These are phyloP conservation scores for Microctenopoma steveboyesi DNA, from an alignment of 2,797 vertebrate genomes.

Conservation along the genomic window DNA sequence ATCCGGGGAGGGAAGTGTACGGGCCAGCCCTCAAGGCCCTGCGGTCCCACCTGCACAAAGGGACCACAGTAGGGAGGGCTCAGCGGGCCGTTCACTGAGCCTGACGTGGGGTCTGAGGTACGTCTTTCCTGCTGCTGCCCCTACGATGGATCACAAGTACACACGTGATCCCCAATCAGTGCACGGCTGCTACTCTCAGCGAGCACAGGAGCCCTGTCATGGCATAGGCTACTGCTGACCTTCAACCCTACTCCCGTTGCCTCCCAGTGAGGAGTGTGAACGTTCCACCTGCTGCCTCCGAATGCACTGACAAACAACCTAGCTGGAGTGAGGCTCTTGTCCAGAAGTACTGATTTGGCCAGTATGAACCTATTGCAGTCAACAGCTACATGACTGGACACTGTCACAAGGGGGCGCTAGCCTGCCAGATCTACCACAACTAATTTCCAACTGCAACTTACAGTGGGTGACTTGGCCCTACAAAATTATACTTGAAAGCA, in stretches of 20 bases:
- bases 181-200: slow-evolving; percentile 57
- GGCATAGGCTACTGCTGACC: slow-evolving; percentile 47
- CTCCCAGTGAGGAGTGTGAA: slow-evolving; percentile 50
- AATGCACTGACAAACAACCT: slow-evolving; percentile 50
- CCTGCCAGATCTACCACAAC: slow-evolving; percentile 20
- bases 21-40: slow-evolving; percentile 92
- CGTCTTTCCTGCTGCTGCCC: slow-evolving; percentile 88
- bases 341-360: slow-evolving; percentile 25
- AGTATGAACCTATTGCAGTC: slow-evolving; percentile 7
- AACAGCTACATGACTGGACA: slow-evolving; percentile 28
- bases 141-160: slow-evolving; percentile 80
- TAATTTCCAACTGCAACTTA: slow-evolving; percentile 2
- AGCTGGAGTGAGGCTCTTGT: slow-evolving; percentile 59
- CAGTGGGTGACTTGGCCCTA: background rate
- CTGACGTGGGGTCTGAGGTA: slow-evolving; percentile 85
- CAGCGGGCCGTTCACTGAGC: slow-evolving; percentile 83
- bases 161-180: slow-evolving; percentile 76
- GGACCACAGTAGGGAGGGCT: slow-evolving; percentile 91
- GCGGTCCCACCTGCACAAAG: slow-evolving; percentile 88
- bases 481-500: background rate
- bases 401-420: slow-evolving; percentile 72
- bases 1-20: slow-evolving; percentile 90
- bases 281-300: slow-evolving; percentile 43
- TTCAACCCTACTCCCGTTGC: slow-evolving; percentile 47
- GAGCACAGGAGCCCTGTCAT: slow-evolving; percentile 33